Conservation (phyloP, 2,888 invertebrate species). For the Perdita meconis region DNA sequence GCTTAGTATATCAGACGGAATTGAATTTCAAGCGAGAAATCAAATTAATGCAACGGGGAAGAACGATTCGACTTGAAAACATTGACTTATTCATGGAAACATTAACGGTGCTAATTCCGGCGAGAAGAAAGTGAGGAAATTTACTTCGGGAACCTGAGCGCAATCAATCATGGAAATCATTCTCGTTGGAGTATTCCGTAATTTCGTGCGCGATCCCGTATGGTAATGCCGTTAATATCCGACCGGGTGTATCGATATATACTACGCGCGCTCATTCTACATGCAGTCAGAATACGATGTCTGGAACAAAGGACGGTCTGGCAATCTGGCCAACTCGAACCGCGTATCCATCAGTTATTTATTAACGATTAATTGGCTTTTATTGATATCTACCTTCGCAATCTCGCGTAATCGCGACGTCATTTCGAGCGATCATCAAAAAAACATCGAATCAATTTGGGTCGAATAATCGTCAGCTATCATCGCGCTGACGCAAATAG, state of each 20-base stretch:
- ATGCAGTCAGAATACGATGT: constrained; percentile 21
- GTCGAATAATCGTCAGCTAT: constrained; percentile 32
- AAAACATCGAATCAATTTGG: constrained; percentile 40
- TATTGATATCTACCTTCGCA: constrained; percentile 56
- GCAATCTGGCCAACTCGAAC: constrained; percentile 54
- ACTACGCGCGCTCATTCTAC: constrained; percentile 23
- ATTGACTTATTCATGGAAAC: no score
- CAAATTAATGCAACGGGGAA: constrained; percentile 50
- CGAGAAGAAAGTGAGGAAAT: constrained; percentile 17
- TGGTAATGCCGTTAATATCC: constrained; percentile 79
- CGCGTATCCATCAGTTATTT: constrained; percentile 62
- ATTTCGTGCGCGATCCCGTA: constrained; percentile 78
- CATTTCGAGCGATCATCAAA: constrained; percentile 51
- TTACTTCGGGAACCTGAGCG: constrained; percentile 45
- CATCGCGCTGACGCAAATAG: constrained; percentile 11
- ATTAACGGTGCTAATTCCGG: no score
- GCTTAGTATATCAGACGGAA: constrained; percentile 46
- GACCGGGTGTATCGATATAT: constrained; percentile 56
- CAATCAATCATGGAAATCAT: constrained; percentile 82
- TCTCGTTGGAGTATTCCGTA: constrained; percentile 78
- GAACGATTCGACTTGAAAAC: constrained; percentile 55
- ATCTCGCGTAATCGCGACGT: constrained; percentile 42
- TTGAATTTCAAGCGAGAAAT: constrained; percentile 49
- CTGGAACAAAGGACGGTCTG: constrained; percentile 42
- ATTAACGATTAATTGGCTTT: constrained; percentile 73